Percentiles rank a stretch among this genome's conserved stretches.
These are phyloP conservation scores for Gavia stellata DNA, from an alignment of 2,113 vertebrate genomes.

Conservation along the genomic window DNA sequence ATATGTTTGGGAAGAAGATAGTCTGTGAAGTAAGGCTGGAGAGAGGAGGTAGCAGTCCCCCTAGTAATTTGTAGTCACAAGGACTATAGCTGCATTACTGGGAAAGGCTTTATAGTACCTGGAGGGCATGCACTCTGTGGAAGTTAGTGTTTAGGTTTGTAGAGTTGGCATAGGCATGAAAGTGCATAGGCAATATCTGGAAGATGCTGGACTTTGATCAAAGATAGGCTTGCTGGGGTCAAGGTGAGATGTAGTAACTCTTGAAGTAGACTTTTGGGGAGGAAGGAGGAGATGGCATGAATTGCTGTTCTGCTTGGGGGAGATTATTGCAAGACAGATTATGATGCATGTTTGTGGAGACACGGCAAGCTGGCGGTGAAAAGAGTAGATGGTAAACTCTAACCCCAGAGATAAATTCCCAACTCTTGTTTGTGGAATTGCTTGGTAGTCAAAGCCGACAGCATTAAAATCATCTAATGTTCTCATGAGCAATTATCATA, in stretches of 20 bases:
- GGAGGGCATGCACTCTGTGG: not conserved
- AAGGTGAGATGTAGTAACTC: not conserved
- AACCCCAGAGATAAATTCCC: not conserved
- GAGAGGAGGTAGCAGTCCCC: not conserved
- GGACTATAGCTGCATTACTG: not conserved
- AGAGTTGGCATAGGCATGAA: not conserved
- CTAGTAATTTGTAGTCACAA: not conserved
- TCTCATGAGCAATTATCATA: not conserved
- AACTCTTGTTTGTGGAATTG: not conserved
- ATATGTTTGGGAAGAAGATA: not conserved
- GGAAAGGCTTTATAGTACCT: not conserved
- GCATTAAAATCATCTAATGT: not conserved
- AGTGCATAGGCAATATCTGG: not conserved
- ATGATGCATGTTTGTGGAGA: not conserved
- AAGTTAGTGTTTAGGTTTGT: not conserved
- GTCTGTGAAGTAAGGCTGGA: not conserved
- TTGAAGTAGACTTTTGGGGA: not conserved
- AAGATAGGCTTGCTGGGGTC: not conserved
- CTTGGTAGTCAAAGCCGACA: not conserved
- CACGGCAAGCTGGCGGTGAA: not conserved
- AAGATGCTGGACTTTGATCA: not conserved
- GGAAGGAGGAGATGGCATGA: not conserved
- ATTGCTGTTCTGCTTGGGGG: not conserved
- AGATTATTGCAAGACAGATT: not conserved
- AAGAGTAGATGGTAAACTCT: not conserved